Evolutionary conservation across 2,888 invertebrate genomes (phyloP).

Genomic region (Parnassius glacialis): DNA sequence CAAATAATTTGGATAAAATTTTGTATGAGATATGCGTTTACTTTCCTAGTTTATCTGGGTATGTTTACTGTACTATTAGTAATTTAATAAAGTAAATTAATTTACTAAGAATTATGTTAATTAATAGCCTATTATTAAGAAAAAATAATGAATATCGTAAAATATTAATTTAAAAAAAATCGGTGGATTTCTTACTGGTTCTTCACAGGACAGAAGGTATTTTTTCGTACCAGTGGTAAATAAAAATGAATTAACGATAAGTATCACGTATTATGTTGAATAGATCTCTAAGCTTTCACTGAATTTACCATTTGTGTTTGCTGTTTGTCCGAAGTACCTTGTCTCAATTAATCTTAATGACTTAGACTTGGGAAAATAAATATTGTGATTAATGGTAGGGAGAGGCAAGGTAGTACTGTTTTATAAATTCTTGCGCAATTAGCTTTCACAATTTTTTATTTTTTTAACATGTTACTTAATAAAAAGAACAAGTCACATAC

Average conservation of each 20-base stretch:
- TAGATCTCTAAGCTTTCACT: conserved; percentile 4
- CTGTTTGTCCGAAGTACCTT: conserved; percentile 15
- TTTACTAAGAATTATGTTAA: no score
- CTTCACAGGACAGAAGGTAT: no score
- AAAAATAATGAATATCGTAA: no score
- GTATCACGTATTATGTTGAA: background rate
- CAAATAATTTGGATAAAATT: no score
- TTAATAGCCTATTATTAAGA: no score
- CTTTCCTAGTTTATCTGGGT: no score
- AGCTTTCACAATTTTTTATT: background rate
- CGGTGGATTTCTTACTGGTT: no score
- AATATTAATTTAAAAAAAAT: no score
- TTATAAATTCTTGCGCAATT: background rate
- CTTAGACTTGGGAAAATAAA: conserved; percentile 13
- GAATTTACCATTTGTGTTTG: conserved; percentile 17
- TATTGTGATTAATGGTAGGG: conserved; percentile 17
- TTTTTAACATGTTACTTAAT: background rate
- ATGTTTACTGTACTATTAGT: no score
- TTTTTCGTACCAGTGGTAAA: background rate
- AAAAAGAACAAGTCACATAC: no score
- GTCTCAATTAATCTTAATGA: conserved; percentile 22
- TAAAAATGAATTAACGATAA: background rate
- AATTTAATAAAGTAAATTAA: no score
- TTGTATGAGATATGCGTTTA: no score
- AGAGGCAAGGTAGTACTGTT: background rate